Evolutionary conservation across 2,113 vertebrate genomes (phyloP).

Genomic region (Onychostruthus taczanowskii): DNA sequence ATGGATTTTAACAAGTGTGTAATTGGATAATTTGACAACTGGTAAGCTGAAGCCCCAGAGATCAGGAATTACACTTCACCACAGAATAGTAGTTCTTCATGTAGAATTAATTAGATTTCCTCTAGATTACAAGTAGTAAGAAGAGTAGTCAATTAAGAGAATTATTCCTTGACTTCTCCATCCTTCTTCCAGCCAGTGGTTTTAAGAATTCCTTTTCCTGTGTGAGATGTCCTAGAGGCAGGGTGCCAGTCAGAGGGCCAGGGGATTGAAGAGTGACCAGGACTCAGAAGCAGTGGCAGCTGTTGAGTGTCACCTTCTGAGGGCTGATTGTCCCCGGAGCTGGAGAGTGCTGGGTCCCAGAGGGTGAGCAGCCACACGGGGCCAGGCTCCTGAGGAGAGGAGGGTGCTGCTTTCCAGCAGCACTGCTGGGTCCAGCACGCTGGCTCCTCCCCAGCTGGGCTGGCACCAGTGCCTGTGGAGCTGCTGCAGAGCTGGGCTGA

Average conservation of each 20-base stretch:
- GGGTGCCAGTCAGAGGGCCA: background rate
- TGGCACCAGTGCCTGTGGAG: background rate
- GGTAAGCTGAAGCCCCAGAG: conserved; percentile 39
- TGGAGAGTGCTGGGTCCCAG: background rate
- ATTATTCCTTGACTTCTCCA: conserved; percentile 37
- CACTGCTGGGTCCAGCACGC: background rate
- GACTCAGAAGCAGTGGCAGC: background rate
- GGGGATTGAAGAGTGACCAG: background rate
- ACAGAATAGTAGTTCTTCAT: conserved; percentile 25
- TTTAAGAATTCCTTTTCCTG: background rate
- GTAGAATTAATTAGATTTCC: conserved; percentile 65
- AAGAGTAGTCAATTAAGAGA: conserved; percentile 44
- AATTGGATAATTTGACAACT: conserved; percentile 52
- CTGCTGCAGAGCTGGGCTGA: background rate
- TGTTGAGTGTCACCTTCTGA: rapidly evolving
- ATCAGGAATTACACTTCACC: conserved; percentile 40
- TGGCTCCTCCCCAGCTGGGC: background rate
- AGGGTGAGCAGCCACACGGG: too few relatives aligned
- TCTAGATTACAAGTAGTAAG: conserved; percentile 39
- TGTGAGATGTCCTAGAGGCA: background rate
- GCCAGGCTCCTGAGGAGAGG: background rate
- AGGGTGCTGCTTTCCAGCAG: background rate
- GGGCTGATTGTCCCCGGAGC: background rate
- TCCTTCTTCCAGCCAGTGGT: background rate
- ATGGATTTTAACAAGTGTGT: conserved; percentile 50